A percentile compares a stretch with the other conserved stretches of the same genome.
Evolutionary conservation across 2,797 vertebrate genomes (phyloP).

Genomic region (Fistularia commersonii): DNA sequence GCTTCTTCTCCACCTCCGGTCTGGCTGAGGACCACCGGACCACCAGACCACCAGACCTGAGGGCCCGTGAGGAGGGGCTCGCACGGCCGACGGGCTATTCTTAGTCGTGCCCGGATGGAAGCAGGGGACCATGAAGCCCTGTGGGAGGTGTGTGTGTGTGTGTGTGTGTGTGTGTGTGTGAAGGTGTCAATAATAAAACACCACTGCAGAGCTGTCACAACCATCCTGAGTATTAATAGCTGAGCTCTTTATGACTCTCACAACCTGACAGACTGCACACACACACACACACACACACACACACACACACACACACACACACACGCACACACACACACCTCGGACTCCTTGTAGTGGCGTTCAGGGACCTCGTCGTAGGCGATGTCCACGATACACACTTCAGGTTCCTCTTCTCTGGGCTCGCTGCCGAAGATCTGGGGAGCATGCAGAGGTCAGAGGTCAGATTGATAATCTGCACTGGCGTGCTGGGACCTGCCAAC

Average conservation of each 20-base stretch:
- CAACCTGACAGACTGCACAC: background rate
- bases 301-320: background rate
- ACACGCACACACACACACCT: constrained; percentile 73
- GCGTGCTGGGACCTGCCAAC: too few species aligned
- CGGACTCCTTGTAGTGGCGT: constrained; percentile 95
- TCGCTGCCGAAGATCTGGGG: constrained; percentile 90
- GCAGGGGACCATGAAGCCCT: background rate
- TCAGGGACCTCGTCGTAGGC: constrained; percentile 89
- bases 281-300: constrained; percentile 21
- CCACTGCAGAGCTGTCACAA: background rate
- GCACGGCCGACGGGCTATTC: background rate
- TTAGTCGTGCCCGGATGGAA: background rate
- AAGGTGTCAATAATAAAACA: constrained; percentile 4
- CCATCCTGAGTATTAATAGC: background rate
- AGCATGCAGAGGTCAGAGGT: constrained; percentile 11
- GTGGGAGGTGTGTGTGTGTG: constrained; percentile 1
- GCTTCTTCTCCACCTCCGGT: too few species aligned
- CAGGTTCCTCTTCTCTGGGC: constrained; percentile 82
- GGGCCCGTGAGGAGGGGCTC: too few species aligned
- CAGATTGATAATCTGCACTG: too few species aligned
- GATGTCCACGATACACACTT: constrained; percentile 93
- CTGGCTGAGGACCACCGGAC: too few species aligned
- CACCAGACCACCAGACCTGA: too few species aligned
- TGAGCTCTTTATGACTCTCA: background rate
- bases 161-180: background rate